A percentile compares a stretch with the other conserved stretches of the same genome.
Conservation (phyloP, 2,113 vertebrate genomes). For the Rhinoderma darwinii region DNA sequence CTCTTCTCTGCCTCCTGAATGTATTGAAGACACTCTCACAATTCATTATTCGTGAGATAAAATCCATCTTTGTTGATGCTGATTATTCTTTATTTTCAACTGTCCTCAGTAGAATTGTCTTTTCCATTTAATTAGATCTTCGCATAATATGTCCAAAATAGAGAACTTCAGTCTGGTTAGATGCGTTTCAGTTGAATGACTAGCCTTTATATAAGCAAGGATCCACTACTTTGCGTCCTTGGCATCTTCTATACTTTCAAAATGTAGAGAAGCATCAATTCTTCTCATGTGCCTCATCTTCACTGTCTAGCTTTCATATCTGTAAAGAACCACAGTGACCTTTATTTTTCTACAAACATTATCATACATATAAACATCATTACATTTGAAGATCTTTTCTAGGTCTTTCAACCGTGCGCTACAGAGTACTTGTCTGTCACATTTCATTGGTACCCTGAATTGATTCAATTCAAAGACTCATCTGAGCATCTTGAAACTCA, state of each 20-base stretch:
- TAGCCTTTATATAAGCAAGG: neutral
- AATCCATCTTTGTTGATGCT: neutral
- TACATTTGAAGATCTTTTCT: neutral
- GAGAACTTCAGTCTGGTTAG: neutral
- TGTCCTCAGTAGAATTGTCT: neutral
- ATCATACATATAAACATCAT: no score
- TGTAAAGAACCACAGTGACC: neutral
- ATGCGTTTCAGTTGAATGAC: neutral
- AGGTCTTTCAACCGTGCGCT: neutral
- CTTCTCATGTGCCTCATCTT: neutral
- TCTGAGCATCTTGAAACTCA: no score
- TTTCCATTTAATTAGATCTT: neutral
- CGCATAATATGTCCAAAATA: neutral
- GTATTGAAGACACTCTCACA: neutral
- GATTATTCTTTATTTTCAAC: neutral
- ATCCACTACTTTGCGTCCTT: neutral
- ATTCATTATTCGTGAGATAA: neutral
- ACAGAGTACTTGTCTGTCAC: neutral
- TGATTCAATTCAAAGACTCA: neutral
- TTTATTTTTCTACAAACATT: neutral
- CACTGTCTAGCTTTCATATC: neutral
- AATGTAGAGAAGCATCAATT: neutral
- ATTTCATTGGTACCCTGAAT: no score
- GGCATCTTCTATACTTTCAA: neutral
- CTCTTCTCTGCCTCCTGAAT: neutral